Evolutionary conservation across 1,140 invertebrate species (phyloP).

Genomic region (Apis mellifera): DNA sequence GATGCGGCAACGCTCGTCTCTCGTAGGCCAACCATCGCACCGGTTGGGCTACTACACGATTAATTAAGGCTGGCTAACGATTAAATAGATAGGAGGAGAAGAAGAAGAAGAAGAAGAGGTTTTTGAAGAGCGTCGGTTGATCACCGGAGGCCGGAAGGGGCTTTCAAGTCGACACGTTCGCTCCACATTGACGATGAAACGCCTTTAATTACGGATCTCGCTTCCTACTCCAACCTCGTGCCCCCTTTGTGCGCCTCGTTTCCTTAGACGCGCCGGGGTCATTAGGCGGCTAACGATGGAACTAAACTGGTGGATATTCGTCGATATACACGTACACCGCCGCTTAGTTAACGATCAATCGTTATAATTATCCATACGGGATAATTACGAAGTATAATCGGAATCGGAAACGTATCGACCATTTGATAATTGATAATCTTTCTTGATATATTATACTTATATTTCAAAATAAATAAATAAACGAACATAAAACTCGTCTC

Average conservation of each 20-base stretch:
- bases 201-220: slow-evolving; percentile 9
- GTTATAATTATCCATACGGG: too few relatives aligned
- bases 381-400: too few relatives aligned
- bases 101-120: neutral
- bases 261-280: neutral
- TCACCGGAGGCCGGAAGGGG: neutral
- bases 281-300: slow-evolving; percentile 26
- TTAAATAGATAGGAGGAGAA: slow-evolving; percentile 6
- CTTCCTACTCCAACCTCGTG: neutral
- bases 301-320: neutral
- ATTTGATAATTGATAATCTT: too few relatives aligned
- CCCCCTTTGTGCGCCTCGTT: neutral
- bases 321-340: neutral
- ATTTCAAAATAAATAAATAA: too few relatives aligned
- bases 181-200: slow-evolving; percentile 12
- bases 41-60: too few relatives aligned
- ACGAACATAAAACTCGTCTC: too few relatives aligned
- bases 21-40: too few relatives aligned
- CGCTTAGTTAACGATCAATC: too few relatives aligned
- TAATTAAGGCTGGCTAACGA: neutral
- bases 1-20: too few relatives aligned
- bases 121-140: neutral
- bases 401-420: too few relatives aligned
- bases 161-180: neutral
- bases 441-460: too few relatives aligned